phyloP scores from a whole-genome alignment of 1,140 invertebrate genomes.

The Drosophila watanabei region DNA sequence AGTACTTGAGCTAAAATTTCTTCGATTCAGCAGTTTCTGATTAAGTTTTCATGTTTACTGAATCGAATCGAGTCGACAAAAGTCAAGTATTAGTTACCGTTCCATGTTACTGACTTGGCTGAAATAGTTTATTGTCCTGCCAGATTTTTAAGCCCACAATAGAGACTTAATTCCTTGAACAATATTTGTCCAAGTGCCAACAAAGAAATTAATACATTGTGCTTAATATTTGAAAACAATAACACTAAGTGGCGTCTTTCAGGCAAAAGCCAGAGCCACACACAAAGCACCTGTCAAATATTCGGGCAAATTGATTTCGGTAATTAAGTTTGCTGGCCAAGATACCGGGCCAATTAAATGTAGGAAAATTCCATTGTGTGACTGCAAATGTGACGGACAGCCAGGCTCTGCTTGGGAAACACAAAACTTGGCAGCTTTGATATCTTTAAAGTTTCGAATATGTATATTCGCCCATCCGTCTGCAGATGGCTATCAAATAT shows the following conservation, averaged over 20 bases:
- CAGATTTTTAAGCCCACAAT: not conserved
- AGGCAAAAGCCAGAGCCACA: not conserved
- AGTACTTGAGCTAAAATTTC: constrained; percentile 1
- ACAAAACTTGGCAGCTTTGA: constrained; percentile 3
- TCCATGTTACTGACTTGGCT: not conserved
- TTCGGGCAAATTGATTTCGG: constrained; percentile 28
- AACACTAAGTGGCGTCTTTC: not conserved
- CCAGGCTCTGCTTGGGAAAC: not conserved
- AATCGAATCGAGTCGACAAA: constrained; percentile 1
- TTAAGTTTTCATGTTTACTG: constrained; percentile 17
- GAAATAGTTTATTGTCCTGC: not conserved
- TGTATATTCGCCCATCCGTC: constrained; percentile 32
- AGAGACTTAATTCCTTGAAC: not conserved
- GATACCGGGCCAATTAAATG: not conserved
- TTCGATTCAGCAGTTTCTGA: constrained; percentile 18
- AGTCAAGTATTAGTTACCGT: not conserved
- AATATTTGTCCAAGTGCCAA: not conserved
- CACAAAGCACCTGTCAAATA: constrained; percentile 11
- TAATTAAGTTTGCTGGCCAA: constrained; percentile 11
- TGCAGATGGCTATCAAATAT: constrained; percentile 64
- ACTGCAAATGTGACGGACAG: constrained; percentile 1
- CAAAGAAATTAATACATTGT: constrained; percentile 1
- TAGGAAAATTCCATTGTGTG: constrained; percentile 4
- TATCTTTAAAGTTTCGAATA: constrained; percentile 37
- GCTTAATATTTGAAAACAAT: not conserved